phyloP scores from a whole-genome alignment of 2,888 invertebrate species.

The Ditula angustiorana region DNA sequence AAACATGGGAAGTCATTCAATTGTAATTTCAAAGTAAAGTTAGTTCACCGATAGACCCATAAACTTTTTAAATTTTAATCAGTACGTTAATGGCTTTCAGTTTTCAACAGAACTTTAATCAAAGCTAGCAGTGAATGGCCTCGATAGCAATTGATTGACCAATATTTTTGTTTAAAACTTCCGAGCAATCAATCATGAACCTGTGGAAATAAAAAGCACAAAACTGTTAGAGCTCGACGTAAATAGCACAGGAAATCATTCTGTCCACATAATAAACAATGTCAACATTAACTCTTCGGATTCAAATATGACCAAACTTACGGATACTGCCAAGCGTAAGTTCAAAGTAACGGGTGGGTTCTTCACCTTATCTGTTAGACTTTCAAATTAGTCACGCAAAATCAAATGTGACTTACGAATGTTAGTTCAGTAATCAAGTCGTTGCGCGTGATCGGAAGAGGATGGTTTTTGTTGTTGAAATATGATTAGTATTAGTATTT shows the following conservation, averaged over 20 bases:
- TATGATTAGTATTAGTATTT: too few relatives aligned
- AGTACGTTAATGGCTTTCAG: not conserved
- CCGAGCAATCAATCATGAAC: conserved; percentile 5
- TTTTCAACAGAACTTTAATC: conserved; percentile 13
- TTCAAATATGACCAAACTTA: conserved; percentile 49
- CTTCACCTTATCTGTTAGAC: not conserved
- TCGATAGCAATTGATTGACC: not conserved
- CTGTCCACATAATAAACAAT: conserved; percentile 48
- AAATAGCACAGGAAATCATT: conserved; percentile 50
- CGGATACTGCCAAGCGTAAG: not conserved
- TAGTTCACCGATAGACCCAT: too few relatives aligned
- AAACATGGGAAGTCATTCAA: too few relatives aligned
- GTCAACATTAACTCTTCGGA: conserved; percentile 48
- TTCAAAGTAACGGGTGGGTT: not conserved
- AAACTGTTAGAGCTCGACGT: not conserved
- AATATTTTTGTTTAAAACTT: conserved; percentile 14
- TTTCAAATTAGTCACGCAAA: too few relatives aligned
- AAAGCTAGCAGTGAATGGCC: not conserved
- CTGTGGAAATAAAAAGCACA: conserved; percentile 1
- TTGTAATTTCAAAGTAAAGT: too few relatives aligned
- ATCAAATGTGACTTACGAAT: too few relatives aligned
- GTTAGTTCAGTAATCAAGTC: too few relatives aligned
- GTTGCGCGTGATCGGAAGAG: too few relatives aligned
- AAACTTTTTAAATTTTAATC: too few relatives aligned
- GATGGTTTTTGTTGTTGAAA: too few relatives aligned